A percentile compares a stretch with the other conserved stretches of the same genome.
Evolutionary conservation across 2,113 vertebrate genomes (phyloP).

Genomic region (Coryphaenoides rupestris): DNA sequence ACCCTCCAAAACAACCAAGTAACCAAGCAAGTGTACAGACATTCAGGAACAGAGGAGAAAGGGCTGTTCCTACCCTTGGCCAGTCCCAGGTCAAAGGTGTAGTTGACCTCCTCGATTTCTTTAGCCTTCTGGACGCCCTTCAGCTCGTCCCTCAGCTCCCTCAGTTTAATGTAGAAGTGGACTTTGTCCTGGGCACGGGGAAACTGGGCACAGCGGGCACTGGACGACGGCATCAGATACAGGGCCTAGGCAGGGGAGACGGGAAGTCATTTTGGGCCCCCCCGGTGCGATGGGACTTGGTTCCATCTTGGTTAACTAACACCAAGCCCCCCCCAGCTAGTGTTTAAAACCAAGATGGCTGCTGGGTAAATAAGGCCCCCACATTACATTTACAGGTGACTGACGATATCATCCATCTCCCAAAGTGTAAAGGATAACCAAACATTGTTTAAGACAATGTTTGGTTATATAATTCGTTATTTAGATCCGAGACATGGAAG

Average conservation of each 20-base stretch:
- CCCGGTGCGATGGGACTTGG: not conserved
- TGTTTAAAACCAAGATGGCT: too few species aligned
- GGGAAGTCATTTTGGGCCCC: too few species aligned
- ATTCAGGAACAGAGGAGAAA: not conserved
- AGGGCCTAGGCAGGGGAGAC: slow-evolving; percentile 75
- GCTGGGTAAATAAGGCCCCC: too few species aligned
- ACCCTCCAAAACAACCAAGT: too few species aligned
- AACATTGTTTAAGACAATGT: too few species aligned
- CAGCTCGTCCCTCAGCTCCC: slow-evolving; percentile 89
- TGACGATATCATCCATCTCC: too few species aligned
- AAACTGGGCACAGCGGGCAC: slow-evolving; percentile 95
- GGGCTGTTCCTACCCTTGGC: slow-evolving; percentile 81
- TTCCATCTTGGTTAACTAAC: too few species aligned
- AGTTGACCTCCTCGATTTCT: slow-evolving; percentile 86
- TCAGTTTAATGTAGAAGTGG: slow-evolving; percentile 96
- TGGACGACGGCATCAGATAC: slow-evolving; percentile 97
- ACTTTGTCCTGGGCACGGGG: slow-evolving; percentile 98
- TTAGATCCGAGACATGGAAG: too few species aligned
- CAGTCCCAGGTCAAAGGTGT: slow-evolving; percentile 84
- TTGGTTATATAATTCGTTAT: too few species aligned
- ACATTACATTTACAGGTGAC: too few species aligned
- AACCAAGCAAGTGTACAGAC: not conserved
- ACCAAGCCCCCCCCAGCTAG: too few species aligned
- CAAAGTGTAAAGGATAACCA: too few species aligned
- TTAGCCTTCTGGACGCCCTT: slow-evolving; percentile 74